A percentile compares a stretch with the other conserved stretches of the same genome.
These are phyloP conservation scores for Catagonus wagneri DNA, from an alignment of 2,113 vertebrate species.

Conservation along the genomic window DNA sequence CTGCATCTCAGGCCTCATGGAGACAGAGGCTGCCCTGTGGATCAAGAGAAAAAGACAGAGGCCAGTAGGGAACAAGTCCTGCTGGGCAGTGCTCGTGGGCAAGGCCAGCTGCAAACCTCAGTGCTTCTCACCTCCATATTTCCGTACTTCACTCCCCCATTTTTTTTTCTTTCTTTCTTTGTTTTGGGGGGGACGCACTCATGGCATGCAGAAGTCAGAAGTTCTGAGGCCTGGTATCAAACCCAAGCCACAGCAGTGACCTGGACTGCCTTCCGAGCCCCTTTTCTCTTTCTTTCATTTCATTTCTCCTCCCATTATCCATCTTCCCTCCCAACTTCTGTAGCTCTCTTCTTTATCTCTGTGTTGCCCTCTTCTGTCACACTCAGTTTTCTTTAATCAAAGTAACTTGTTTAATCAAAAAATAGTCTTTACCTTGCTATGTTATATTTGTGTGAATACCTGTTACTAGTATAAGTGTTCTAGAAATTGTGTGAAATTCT, in stretches of 20 bases:
- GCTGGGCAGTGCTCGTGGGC: background rate
- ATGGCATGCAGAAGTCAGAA: too few relatives aligned
- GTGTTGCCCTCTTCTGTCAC: background rate
- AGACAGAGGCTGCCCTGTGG: background rate
- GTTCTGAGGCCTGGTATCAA: too few relatives aligned
- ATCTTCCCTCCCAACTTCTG: background rate
- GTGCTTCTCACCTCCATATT: background rate
- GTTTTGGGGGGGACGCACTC: too few relatives aligned
- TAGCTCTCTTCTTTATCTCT: background rate
- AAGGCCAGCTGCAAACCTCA: background rate
- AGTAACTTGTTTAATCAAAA: background rate
- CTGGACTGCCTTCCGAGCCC: too few relatives aligned
- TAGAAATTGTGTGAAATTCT: too few relatives aligned
- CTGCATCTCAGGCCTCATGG: background rate
- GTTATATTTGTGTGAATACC: too few relatives aligned
- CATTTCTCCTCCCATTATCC: background rate
- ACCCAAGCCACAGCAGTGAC: too few relatives aligned
- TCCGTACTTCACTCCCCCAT: too few relatives aligned
- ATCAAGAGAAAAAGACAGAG: background rate
- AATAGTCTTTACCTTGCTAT: background rate
- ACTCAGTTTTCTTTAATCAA: background rate
- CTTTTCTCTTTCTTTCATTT: background rate
- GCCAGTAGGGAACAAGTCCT: rapidly evolving
- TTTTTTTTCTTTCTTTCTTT: background rate
- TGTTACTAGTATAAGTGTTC: too few relatives aligned